These are phyloP conservation scores for Choloepus hoffmanni DNA, from an alignment of 2,113 vertebrate species.

Conservation along the genomic window DNA sequence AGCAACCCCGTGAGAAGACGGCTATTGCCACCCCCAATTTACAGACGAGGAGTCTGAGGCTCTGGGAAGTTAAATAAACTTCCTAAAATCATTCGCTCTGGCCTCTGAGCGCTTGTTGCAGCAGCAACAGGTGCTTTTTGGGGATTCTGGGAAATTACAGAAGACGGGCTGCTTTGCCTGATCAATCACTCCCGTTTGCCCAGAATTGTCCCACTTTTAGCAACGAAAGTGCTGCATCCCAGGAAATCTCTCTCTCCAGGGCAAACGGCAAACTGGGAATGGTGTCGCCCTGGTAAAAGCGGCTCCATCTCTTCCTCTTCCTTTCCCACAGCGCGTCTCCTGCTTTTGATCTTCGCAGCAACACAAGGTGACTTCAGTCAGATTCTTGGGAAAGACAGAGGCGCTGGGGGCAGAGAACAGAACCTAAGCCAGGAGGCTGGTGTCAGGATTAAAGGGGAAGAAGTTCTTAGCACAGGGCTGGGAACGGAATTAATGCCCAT, in stretches of 20 bases:
- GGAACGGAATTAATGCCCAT: not conserved
- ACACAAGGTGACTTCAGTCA: not conserved
- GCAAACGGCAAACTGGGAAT: not conserved
- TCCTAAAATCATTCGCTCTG: not conserved
- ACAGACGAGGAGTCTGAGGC: not conserved
- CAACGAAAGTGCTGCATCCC: not conserved
- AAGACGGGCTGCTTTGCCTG: not conserved
- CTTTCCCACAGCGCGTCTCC: not conserved
- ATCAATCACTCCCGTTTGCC: not conserved
- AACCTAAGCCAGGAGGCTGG: accelerated
- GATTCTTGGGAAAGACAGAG: not conserved
- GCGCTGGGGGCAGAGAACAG: not conserved
- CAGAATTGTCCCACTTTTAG: not conserved
- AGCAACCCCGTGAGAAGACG: not conserved
- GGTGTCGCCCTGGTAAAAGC: accelerated
- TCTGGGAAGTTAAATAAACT: not conserved
- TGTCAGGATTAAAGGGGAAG: no score
- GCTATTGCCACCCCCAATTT: not conserved
- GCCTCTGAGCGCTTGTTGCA: not conserved
- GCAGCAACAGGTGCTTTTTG: not conserved
- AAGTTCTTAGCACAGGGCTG: not conserved
- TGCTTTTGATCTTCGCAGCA: not conserved
- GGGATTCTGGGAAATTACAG: not conserved
- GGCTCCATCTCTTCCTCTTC: not conserved
- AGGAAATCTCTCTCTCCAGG: not conserved